Evolutionary conservation across 2,113 vertebrate species (phyloP).

Genomic region (Microcebus lehilahytsara): DNA sequence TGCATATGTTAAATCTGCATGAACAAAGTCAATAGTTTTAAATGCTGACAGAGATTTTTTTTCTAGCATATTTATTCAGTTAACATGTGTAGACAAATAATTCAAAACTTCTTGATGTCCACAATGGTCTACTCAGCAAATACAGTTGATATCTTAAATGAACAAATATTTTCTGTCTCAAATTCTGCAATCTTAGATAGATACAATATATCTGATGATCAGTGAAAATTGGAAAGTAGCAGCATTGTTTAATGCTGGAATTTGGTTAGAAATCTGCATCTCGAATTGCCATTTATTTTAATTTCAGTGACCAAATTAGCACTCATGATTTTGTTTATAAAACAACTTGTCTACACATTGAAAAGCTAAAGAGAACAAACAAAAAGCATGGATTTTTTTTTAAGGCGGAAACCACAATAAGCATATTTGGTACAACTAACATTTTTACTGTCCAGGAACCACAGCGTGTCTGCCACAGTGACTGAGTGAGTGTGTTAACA

Average conservation of each 20-base stretch:
- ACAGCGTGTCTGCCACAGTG: background rate
- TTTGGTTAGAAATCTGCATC: background rate
- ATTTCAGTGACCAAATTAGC: background rate
- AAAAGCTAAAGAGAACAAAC: background rate
- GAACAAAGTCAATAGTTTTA: background rate
- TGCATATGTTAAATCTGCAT: background rate
- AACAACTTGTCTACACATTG: background rate
- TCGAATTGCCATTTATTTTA: background rate
- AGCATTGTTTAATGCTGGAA: background rate
- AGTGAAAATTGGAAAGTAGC: background rate
- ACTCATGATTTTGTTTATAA: background rate
- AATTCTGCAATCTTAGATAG: background rate
- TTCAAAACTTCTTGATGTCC: background rate
- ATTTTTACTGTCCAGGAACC: background rate
- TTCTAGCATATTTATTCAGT: background rate
- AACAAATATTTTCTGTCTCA: background rate
- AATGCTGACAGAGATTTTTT: background rate
- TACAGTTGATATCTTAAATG: background rate
- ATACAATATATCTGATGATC: fast-evolving
- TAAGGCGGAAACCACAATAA: background rate
- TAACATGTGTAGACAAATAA: background rate
- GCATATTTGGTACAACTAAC: background rate
- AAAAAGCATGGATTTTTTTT: background rate
- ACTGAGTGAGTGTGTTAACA: background rate
- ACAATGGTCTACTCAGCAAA: background rate